phyloP scores from a whole-genome alignment of 2,888 invertebrate genomes.

The Zele albiditarsus region DNA sequence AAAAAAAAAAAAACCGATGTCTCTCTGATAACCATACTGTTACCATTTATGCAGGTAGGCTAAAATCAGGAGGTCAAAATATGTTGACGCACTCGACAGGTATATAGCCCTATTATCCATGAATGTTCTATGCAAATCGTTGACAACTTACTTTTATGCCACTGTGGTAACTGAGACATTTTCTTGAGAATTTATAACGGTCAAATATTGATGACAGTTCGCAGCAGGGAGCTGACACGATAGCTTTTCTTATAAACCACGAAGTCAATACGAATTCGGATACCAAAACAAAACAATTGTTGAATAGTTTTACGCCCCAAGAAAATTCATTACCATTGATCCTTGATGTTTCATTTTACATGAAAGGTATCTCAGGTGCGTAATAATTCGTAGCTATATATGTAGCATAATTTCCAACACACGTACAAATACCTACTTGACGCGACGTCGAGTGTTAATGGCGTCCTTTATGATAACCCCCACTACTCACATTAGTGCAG shows the following conservation, averaged over 20 bases:
- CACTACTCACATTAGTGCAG: conserved; percentile 38
- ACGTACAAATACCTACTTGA: conserved; percentile 49
- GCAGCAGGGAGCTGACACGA: conserved; percentile 34
- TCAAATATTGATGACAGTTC: conserved; percentile 48
- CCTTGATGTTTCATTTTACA: background rate
- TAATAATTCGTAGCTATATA: background rate
- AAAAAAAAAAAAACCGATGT: background rate
- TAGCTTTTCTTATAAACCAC: background rate
- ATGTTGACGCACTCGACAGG: conserved; percentile 59
- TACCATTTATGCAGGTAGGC: conserved; percentile 41
- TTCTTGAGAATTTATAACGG: conserved; percentile 45
- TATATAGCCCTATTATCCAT: conserved; percentile 62
- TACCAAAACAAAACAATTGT: background rate
- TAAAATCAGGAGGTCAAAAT: conserved; percentile 43
- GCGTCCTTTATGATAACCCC: conserved; percentile 56
- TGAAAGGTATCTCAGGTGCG: background rate
- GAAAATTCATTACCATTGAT: background rate
- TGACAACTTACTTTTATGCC: conserved; percentile 58
- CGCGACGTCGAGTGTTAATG: conserved; percentile 56
- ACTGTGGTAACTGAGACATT: conserved; percentile 54
- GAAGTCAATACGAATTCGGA: background rate
- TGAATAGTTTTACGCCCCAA: background rate
- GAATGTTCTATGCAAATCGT: conserved; percentile 66
- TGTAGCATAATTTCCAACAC: conserved; percentile 44
- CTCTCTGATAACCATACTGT: background rate